Evolutionary conservation across 2,888 invertebrate genomes (phyloP).

Genomic region (Papilio elwesi): DNA sequence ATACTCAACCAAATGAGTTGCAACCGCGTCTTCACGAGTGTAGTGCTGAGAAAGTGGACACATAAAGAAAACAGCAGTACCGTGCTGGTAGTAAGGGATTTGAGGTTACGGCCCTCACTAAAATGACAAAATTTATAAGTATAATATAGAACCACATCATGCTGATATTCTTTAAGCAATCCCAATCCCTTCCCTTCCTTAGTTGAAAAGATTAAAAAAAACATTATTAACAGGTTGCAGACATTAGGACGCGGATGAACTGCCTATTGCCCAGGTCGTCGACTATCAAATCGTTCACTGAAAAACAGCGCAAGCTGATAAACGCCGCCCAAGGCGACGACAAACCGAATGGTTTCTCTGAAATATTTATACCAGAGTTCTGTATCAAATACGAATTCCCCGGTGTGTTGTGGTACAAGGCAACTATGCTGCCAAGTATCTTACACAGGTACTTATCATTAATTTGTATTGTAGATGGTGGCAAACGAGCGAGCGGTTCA

Average conservation of each 20-base stretch:
- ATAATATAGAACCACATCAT: too few relatives aligned
- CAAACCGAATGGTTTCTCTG: slow-evolving; percentile 72
- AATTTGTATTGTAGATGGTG: not conserved
- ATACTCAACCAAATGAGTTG: too few relatives aligned
- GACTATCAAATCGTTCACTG: slow-evolving; percentile 64
- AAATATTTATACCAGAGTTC: slow-evolving; percentile 94
- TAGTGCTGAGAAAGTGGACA: too few relatives aligned
- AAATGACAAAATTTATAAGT: too few relatives aligned
- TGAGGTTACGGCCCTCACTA: too few relatives aligned
- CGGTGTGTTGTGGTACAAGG: slow-evolving; percentile 92
- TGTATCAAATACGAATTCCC: slow-evolving; percentile 90
- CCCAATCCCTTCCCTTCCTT: too few relatives aligned
- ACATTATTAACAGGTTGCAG: slow-evolving; percentile 61
- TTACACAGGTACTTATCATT: slow-evolving; percentile 86
- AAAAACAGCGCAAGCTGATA: slow-evolving; percentile 67
- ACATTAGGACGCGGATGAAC: slow-evolving; percentile 75
- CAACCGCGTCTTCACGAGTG: too few relatives aligned
- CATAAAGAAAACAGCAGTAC: too few relatives aligned
- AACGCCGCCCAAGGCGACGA: slow-evolving; percentile 77
- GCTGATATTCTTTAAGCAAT: too few relatives aligned
- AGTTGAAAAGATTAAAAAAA: too few relatives aligned
- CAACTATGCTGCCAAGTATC: slow-evolving; percentile 92
- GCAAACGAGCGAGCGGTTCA: too few relatives aligned
- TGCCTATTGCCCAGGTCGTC: slow-evolving; percentile 74
- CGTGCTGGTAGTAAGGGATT: too few relatives aligned